Conservation (phyloP, 2,113 vertebrate genomes). For the Burhinus bistriatus region DNA sequence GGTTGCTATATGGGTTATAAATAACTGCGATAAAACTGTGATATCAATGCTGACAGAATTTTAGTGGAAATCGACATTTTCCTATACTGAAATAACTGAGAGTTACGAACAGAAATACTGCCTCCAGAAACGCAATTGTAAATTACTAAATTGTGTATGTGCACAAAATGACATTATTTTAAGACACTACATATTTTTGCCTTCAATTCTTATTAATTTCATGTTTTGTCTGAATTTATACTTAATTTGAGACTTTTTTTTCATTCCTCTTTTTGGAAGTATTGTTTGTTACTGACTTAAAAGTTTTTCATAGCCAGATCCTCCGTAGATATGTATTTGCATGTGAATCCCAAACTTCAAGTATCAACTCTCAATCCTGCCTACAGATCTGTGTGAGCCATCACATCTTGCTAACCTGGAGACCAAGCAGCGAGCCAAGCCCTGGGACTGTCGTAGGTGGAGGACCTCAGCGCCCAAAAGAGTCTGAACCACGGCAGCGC, state of each 20-base stretch:
- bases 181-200: neutral
- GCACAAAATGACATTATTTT: neutral
- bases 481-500: neutral
- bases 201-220: neutral
- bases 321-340: fast-evolving
- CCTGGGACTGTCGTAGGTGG: neutral
- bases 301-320: neutral
- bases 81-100: conserved; percentile 31
- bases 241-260: neutral
- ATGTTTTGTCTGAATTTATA: neutral
- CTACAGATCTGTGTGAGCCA: neutral
- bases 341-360: neutral
- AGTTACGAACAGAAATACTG: neutral
- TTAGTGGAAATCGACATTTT: conserved; percentile 53
- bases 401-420: neutral
- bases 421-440: neutral
- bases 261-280: neutral
- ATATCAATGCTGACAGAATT: conserved; percentile 40
- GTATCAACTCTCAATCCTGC: neutral
- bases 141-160: neutral
- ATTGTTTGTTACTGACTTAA: neutral
- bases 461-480: neutral
- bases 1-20: conserved; percentile 47
- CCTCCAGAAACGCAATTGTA: neutral
- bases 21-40: conserved; percentile 53